Conservation (phyloP, 2,888 invertebrate species). For the Uropetala carovei region DNA sequence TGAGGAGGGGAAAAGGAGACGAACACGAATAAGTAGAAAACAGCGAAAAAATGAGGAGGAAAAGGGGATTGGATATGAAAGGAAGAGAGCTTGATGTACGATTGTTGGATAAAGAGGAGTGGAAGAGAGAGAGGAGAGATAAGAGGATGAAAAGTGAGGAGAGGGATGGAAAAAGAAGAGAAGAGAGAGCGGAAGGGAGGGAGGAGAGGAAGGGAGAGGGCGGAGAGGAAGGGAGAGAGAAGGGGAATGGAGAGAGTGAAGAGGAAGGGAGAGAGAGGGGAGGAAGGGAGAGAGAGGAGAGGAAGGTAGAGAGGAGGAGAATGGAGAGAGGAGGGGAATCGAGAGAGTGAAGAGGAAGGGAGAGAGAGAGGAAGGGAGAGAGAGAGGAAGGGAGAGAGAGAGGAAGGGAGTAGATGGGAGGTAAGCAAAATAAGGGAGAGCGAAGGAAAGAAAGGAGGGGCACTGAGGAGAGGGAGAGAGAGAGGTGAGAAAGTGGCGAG, state of each 20-base stretch:
- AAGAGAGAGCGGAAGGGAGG: no score
- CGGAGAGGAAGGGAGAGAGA: not conserved
- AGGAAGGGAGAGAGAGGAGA: not conserved
- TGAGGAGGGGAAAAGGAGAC: not conserved
- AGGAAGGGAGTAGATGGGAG: not conserved
- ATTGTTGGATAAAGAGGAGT: no score
- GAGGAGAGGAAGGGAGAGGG: not conserved
- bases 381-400: not conserved
- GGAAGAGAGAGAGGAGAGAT: no score
- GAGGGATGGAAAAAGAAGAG: no score
- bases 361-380: not conserved
- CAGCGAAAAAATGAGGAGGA: not conserved
- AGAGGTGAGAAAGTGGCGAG: not conserved
- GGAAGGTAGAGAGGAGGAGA: not conserved
- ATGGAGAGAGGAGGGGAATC: not conserved
- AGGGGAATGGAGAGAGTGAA: not conserved
- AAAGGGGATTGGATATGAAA: no score
- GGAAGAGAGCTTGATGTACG: no score
- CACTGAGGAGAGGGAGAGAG: not conserved
- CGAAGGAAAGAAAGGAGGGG: not conserved
- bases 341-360: not conserved
- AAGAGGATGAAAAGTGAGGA: no score
- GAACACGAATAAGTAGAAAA: not conserved
- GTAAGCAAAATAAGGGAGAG: not conserved
- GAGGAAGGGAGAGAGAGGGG: not conserved